Evolutionary conservation across 1,140 invertebrate genomes (phyloP), one percentile per base, ranked within the genome.

Genomic region (Eufriesea mexicana): DNA sequence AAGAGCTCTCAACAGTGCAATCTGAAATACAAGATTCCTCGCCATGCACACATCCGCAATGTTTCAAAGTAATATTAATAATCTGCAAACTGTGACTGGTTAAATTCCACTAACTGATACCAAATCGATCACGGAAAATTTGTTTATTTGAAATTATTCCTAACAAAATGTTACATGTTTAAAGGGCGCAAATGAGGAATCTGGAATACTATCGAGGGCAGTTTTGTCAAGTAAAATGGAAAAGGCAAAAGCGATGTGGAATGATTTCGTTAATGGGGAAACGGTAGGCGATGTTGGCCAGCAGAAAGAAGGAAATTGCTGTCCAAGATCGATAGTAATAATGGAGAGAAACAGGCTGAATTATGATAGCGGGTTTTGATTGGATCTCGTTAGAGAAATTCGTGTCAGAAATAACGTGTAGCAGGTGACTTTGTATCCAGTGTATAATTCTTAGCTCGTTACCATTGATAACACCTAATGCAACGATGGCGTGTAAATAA

Each of bases 321-420:
- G 18, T 61, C n/a, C 10, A 42, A 23, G 57, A 45, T 62, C 45
- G 57, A 75, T 49, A 28, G 25, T 49, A 62, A 49, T 75, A 25
- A 62, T 10, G 16, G 9, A 62, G 20, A 14, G 28, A 28, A 61
- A 64, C 61, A 62, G 2, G 4, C n/a, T 42, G 28, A 25, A 64
- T 51, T n/a, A 20, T 14, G 7, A 28, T 64, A n/a, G 45, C 10
- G 20, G 10, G 23, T 51, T 64, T 28, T 64, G 59, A 51, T 64
- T 76, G 61, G 74, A 76, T 76, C 74, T 76, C 42, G 45, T 75
- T 75, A 47, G 70, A 20, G 18, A 57, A 35, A 51, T 45, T 75
- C 28, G 61, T 64, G 45, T 49, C 42, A n/a, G 42, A 51, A 72
- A 55, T 71, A 72, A 72, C 70, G 12, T 1, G 51, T 42, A 7